Evolutionary conservation across 2,113 vertebrate species (phyloP).

Genomic region (Dunckerocampus dactyliophorus): DNA sequence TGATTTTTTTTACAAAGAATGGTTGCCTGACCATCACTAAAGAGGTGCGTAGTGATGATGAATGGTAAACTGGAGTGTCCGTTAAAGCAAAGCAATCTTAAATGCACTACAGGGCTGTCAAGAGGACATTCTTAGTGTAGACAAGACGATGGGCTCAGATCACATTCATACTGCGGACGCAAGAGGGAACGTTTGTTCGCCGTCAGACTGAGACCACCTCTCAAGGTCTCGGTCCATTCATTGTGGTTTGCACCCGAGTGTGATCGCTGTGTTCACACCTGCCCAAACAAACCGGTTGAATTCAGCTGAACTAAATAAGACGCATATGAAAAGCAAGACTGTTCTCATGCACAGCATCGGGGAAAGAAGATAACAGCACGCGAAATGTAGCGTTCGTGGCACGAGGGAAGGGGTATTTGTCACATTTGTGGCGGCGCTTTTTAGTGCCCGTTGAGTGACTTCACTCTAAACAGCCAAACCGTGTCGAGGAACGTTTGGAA

Average conservation of each 20-base stretch:
- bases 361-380: not conserved
- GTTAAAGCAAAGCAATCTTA: not conserved
- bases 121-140: not conserved
- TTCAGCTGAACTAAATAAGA: slow-evolving; percentile 4
- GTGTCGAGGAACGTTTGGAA: not conserved
- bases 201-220: slow-evolving; percentile 1
- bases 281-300: slow-evolving; percentile 3
- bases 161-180: too few relatives aligned
- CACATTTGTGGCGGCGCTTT: not conserved
- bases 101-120: not conserved
- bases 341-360: slow-evolving; percentile 1
- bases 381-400: slow-evolving; percentile 3
- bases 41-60: too few relatives aligned
- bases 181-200: not conserved
- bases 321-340: not conserved
- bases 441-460: not conserved
- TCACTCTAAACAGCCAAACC: not conserved
- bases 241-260: not conserved
- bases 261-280: slow-evolving; percentile 2
- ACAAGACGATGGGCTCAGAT: too few relatives aligned
- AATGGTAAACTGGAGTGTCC: not conserved
- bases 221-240: not conserved
- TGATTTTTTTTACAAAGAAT: too few relatives aligned
- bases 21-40: too few relatives aligned
- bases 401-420: not conserved